Evolutionary conservation across 2,797 vertebrate species (phyloP).

Genomic region (Falco novaeseelandiae): DNA sequence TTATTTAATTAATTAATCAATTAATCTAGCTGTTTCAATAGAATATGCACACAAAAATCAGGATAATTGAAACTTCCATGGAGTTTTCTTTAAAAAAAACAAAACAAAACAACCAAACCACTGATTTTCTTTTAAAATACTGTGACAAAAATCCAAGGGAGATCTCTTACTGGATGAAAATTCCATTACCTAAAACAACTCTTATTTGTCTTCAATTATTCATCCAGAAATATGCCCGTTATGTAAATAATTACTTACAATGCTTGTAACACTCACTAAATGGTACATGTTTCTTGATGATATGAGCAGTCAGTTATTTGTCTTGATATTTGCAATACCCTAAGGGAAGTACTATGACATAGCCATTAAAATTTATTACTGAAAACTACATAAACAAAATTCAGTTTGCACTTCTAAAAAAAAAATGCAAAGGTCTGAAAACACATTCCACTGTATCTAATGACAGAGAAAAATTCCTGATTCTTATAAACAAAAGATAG

Average conservation of each 20-base stretch:
- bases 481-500: not conserved
- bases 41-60: not conserved
- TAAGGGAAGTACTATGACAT: not conserved
- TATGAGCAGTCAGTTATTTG: not conserved
- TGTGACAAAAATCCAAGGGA: not conserved
- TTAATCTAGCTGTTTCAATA: not conserved
- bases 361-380: not conserved
- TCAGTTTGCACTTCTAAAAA: not conserved
- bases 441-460: not conserved
- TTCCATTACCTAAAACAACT: not conserved
- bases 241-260: slow-evolving; percentile 48
- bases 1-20: not conserved
- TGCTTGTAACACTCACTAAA: slow-evolving; percentile 26
- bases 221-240: slow-evolving; percentile 52
- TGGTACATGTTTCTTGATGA: not conserved
- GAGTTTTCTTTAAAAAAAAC: not conserved
- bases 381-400: not conserved
- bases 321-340: not conserved
- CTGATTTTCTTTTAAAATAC: not conserved
- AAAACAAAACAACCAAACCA: not conserved
- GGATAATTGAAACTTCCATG: not conserved
- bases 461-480: not conserved
- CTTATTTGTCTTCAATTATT: slow-evolving; percentile 19
- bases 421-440: not conserved
- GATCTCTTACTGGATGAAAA: not conserved